Evolutionary conservation across 2,113 vertebrate species (phyloP), one percentile per base, ranked within the genome.

Genomic region (Pseudois nayaur): DNA sequence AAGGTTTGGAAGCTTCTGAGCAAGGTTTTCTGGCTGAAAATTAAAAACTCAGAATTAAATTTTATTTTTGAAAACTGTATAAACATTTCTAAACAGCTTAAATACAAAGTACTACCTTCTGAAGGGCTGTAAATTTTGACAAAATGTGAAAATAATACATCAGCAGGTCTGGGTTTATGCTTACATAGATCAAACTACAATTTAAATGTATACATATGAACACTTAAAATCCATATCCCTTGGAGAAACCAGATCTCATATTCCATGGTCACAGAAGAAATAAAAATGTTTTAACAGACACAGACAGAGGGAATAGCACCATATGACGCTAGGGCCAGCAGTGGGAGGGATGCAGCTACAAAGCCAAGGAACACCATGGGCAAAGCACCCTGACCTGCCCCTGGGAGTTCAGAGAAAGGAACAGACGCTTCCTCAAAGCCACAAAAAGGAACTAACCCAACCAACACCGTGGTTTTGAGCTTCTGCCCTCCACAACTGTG

Each of bases 1-100:
- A 87, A 99, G 99, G 98, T 99, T 99, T 98, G 99, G 99, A 96
- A 99, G 99, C 98, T 99, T 99, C 99, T 99, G 99, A 92, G 99
- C 99, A 98, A 99, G 99, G 98, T 99, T 99, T 98, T 99, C 99
- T 97, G 99, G 99, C 99, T 99, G 98, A 98, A 99, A 99, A 98
- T 97, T 88, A 97, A 98, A 98, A 99, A 97, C 98, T 98, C 81
- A 99, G 92, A 98, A 90, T 95, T 98, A 98, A 98, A 95, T 97
- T 98, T 97, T 31, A 92, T 97, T 98, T 96, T 89, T 97, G 96
- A 97, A 94, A 94, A 3, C 23, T 92, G 87, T 89, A 95, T 67
- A 88, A 95, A 97, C 92, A 98, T 86, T 96, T 59, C 43, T 91
- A 96, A 81, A 81, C 64, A 92, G 48, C 52, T 95, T 92, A 95